Evolutionary conservation across 2,888 invertebrate species (phyloP).

Genomic region (Synergus gifuensis): DNA sequence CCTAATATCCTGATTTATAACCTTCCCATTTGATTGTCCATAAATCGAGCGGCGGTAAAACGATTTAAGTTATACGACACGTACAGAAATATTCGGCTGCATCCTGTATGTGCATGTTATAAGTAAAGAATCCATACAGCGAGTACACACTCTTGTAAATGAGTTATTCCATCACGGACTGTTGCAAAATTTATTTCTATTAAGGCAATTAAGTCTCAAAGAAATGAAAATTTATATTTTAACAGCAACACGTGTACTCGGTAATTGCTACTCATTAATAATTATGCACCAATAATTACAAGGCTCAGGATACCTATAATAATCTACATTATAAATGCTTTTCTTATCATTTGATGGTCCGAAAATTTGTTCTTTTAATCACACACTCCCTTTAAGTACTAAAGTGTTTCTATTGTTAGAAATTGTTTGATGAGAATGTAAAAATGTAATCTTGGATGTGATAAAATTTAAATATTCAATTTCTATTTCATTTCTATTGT

Average conservation of each 20-base stretch:
- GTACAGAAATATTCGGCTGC: neutral
- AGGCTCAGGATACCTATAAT: too few species aligned
- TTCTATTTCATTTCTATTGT: too few species aligned
- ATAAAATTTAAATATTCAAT: too few species aligned
- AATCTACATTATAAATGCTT: too few species aligned
- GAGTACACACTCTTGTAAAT: neutral
- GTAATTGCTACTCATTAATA: neutral
- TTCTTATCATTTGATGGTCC: too few species aligned
- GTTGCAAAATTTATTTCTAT: conserved; percentile 2
- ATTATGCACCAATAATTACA: neutral
- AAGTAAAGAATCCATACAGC: neutral
- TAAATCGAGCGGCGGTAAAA: neutral
- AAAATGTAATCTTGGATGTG: too few species aligned
- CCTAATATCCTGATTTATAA: conserved; percentile 24
- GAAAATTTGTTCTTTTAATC: too few species aligned
- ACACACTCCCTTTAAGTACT: too few species aligned
- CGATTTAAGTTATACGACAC: neutral
- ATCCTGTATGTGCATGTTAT: neutral
- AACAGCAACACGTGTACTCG: neutral
- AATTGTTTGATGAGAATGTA: too few species aligned
- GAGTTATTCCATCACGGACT: neutral
- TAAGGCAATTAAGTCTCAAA: neutral
- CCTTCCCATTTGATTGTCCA: neutral
- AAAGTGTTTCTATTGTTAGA: too few species aligned
- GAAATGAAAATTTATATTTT: neutral